Evolutionary conservation across 1,140 invertebrate genomes (phyloP).

Genomic region (Atta colombica): DNA sequence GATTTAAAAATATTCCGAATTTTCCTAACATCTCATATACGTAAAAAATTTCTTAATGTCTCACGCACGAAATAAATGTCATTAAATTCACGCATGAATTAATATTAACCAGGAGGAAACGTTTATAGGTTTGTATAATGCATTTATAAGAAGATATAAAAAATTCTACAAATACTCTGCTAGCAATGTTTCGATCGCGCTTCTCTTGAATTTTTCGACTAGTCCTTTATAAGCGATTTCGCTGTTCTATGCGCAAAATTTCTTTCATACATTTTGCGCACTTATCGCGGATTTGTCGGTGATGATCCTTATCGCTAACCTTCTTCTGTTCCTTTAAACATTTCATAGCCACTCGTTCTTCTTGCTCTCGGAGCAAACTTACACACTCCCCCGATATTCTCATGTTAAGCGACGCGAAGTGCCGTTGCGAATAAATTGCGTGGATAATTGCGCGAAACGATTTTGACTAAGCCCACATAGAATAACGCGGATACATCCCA

Average conservation of each 20-base stretch:
- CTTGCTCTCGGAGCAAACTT: neutral
- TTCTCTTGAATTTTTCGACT: neutral
- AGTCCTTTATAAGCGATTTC: constrained; percentile 11
- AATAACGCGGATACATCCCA: constrained; percentile 46
- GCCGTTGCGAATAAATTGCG: constrained; percentile 56
- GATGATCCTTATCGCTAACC: neutral
- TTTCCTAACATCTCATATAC: neutral
- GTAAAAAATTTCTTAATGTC: too few species aligned
- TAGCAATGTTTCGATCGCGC: neutral
- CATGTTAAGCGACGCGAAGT: constrained; percentile 57
- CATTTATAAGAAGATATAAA: too few species aligned
- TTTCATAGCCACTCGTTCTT: constrained; percentile 58
- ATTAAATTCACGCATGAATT: neutral
- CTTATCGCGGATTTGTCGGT: constrained; percentile 46
- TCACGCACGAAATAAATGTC: neutral
- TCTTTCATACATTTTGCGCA: constrained; percentile 55
- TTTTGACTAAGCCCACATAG: constrained; percentile 25
- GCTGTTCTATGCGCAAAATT: constrained; percentile 17
- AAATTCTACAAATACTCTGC: neutral
- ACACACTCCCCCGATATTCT: constrained; percentile 39
- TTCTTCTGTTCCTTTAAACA: neutral
- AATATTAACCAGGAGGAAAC: neutral
- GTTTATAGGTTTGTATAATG: neutral
- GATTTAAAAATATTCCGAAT: neutral
- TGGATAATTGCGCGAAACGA: constrained; percentile 57